Conservation (phyloP, 1,140 invertebrate species). For the Achroia grisella region DNA sequence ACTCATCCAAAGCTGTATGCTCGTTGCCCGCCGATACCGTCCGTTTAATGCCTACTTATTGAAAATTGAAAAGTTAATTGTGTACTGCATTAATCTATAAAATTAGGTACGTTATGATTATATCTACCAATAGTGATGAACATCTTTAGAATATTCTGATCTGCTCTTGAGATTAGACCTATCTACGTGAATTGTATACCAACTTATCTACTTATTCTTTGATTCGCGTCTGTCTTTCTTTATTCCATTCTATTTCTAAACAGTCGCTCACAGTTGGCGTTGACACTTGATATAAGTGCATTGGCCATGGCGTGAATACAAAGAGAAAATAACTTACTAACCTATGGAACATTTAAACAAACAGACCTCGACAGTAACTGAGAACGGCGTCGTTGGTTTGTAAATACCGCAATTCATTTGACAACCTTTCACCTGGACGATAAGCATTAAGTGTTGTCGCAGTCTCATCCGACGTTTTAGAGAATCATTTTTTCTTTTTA, state of each 20-base stretch:
- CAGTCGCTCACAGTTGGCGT: not conserved
- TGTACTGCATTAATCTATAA: too few relatives aligned
- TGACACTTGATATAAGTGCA: conserved; percentile 14
- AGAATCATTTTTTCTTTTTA: conserved; percentile 12
- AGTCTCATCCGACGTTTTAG: conserved; percentile 20
- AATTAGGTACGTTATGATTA: too few relatives aligned
- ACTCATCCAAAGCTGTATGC: conserved; percentile 46
- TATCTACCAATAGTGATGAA: conserved; percentile 37
- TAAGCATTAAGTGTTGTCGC: conserved; percentile 30
- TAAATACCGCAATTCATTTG: conserved; percentile 40
- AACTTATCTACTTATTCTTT: not conserved
- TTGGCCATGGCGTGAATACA: conserved; percentile 12
- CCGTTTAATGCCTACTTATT: conserved; percentile 20
- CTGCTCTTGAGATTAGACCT: too few relatives aligned
- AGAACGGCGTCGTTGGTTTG: conserved; percentile 14
- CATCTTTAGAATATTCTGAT: not conserved
- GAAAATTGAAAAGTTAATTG: too few relatives aligned
- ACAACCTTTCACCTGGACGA: conserved; percentile 54
- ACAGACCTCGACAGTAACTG: conserved; percentile 4
- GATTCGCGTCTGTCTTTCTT: conserved; percentile 8
- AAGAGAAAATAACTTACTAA: conserved; percentile 5
- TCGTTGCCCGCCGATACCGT: conserved; percentile 33
- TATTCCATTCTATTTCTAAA: conserved; percentile 6
- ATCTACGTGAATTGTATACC: too few relatives aligned
- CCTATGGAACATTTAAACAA: conserved; percentile 5